Evolutionary conservation across 2,113 vertebrate genomes (phyloP).

Genomic region (Petroica traversi): DNA sequence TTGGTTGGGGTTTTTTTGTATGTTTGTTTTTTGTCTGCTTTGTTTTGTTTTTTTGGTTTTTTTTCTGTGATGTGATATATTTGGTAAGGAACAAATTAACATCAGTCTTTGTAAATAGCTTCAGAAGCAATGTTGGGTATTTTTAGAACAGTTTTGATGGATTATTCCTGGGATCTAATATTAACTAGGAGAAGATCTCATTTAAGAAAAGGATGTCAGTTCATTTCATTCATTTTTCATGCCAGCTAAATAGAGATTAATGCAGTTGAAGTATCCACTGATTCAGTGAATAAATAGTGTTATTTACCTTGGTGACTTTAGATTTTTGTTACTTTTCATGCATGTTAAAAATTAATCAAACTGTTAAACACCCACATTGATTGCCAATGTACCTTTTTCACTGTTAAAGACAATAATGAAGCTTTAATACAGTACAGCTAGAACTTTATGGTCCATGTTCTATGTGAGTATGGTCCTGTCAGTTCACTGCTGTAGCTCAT

Average conservation of each 20-base stretch:
- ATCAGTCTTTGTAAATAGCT: neutral
- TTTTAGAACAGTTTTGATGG: neutral
- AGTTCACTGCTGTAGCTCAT: neutral
- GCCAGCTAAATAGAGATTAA: neutral
- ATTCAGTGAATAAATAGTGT: neutral
- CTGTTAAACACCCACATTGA: neutral
- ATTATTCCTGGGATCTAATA: neutral
- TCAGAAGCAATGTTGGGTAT: neutral
- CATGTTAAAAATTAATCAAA: conserved; percentile 5
- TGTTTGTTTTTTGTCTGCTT: neutral
- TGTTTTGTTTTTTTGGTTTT: neutral
- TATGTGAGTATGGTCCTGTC: neutral
- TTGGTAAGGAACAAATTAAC: neutral
- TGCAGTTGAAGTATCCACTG: neutral
- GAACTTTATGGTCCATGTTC: neutral
- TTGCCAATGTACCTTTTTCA: neutral
- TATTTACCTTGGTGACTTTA: neutral
- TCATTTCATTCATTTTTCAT: neutral
- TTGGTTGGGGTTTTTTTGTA: neutral
- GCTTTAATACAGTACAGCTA: neutral
- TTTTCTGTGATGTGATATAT: neutral
- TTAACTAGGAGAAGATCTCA: neutral
- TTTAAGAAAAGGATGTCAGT: neutral
- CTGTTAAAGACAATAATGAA: neutral
- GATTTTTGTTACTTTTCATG: neutral